Conservation (phyloP, 1,140 invertebrate species). For the Zaprionus ornatus region DNA sequence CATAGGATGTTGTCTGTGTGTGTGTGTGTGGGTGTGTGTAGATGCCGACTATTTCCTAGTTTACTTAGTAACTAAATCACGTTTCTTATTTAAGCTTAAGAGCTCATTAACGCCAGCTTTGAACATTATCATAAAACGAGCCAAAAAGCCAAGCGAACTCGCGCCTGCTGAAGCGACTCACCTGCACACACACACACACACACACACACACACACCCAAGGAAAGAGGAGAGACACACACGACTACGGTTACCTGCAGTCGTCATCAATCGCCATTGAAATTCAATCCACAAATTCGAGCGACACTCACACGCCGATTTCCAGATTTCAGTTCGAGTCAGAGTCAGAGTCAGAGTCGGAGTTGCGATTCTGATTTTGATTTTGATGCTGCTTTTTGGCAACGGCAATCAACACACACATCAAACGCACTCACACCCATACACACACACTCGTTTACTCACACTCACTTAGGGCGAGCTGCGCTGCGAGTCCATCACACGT, state of each 20-base stretch:
- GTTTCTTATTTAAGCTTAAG: conserved; percentile 82
- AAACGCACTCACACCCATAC: conserved; percentile 51
- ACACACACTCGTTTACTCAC: conserved; percentile 5
- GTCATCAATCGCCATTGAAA: conserved; percentile 81
- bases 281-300: conserved; percentile 78
- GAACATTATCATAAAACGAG: conserved; percentile 80
- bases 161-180: conserved; percentile 29
- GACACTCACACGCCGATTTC: conserved; percentile 52
- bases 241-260: conserved; percentile 26
- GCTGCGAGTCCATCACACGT: conserved; percentile 60
- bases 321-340: background rate
- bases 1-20: conserved; percentile 1
- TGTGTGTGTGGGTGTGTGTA: conserved; percentile 8
- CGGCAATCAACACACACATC: conserved; percentile 74
- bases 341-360: background rate
- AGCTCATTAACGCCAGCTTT: conserved; percentile 81
- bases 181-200: conserved; percentile 36
- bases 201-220: conserved; percentile 21
- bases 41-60: conserved; percentile 63
- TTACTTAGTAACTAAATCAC: conserved; percentile 82
- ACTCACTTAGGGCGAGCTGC: background rate
- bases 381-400: conserved; percentile 68
- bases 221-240: background rate
- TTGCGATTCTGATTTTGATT: conserved; percentile 21
- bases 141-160: conserved; percentile 34